A percentile compares a stretch with the other conserved stretches of the same genome.
Evolutionary conservation across 2,888 invertebrate species (phyloP).

Genomic region (Catonia carolina): DNA sequence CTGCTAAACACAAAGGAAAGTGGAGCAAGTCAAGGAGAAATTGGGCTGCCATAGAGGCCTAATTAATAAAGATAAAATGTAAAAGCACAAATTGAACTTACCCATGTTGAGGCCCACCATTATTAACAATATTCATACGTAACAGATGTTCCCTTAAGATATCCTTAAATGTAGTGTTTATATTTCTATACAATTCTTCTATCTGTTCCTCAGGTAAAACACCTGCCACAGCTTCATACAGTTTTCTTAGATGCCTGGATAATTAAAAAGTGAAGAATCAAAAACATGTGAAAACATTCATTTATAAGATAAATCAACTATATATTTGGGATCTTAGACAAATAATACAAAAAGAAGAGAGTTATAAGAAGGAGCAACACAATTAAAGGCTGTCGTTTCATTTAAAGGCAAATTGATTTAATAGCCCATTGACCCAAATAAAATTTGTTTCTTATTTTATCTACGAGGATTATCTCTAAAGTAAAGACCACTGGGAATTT

Average conservation of each 20-base stretch:
- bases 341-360: background rate
- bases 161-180: slow-evolving; percentile 80
- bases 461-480: too few relatives aligned
- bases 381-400: too few relatives aligned
- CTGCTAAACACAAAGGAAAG: too few relatives aligned
- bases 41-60: too few relatives aligned
- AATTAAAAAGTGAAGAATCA: background rate
- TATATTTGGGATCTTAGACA: background rate
- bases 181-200: slow-evolving; percentile 62
- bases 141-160: slow-evolving; percentile 75
- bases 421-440: too few relatives aligned
- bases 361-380: slow-evolving; percentile 3
- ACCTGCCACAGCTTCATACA: slow-evolving; percentile 83
- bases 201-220: slow-evolving; percentile 59
- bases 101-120: slow-evolving; percentile 96
- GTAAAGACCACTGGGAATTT: too few relatives aligned
- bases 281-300: too few relatives aligned
- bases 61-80: too few relatives aligned
- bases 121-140: slow-evolving; percentile 83
- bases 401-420: too few relatives aligned
- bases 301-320: background rate
- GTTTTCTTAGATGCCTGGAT: slow-evolving; percentile 62
- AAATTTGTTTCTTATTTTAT: too few relatives aligned
- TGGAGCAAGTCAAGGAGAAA: too few relatives aligned
- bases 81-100: too few relatives aligned